Evolutionary conservation across 2,888 invertebrate species (phyloP).

Genomic region (Baronia brevicornis): DNA sequence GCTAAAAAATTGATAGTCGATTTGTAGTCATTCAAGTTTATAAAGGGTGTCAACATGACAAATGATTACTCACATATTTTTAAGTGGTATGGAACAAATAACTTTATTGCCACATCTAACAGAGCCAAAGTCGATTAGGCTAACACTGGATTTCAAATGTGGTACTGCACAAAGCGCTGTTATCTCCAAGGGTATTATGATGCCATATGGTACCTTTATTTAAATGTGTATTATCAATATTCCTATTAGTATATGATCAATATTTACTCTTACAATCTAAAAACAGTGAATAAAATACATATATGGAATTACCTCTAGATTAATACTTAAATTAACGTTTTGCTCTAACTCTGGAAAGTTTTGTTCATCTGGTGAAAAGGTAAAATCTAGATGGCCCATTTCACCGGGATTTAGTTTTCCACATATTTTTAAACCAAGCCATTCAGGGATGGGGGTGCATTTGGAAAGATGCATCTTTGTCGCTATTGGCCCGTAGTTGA

Average conservation of each 20-base stretch:
- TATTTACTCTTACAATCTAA: too few relatives aligned
- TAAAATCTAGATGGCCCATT: conserved; percentile 60
- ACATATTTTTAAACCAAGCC: conserved; percentile 51
- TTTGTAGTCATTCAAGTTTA: too few relatives aligned
- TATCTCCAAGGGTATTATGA: conserved; percentile 74
- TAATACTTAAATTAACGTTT: conserved; percentile 51
- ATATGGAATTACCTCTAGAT: conserved; percentile 57
- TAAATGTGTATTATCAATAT: not conserved
- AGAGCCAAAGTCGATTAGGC: conserved; percentile 68
- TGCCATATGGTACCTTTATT: conserved; percentile 72
- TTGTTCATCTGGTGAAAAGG: conserved; percentile 64
- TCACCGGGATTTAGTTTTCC: conserved; percentile 65
- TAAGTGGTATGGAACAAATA: conserved; percentile 65
- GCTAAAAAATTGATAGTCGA: too few relatives aligned
- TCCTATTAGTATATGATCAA: too few relatives aligned
- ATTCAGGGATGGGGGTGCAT: conserved; percentile 39
- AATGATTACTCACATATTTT: conserved; percentile 69
- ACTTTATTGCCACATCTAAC: conserved; percentile 77
- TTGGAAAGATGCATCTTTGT: conserved; percentile 60
- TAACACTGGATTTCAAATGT: conserved; percentile 55
- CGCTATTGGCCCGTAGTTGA: conserved; percentile 74
- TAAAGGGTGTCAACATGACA: too few relatives aligned
- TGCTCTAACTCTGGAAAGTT: conserved; percentile 61
- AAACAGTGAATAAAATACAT: not conserved
- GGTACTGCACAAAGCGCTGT: conserved; percentile 76